These are phyloP conservation scores for Puffinus mauretanicus DNA, from an alignment of 2,113 vertebrate species.

Conservation along the genomic window DNA sequence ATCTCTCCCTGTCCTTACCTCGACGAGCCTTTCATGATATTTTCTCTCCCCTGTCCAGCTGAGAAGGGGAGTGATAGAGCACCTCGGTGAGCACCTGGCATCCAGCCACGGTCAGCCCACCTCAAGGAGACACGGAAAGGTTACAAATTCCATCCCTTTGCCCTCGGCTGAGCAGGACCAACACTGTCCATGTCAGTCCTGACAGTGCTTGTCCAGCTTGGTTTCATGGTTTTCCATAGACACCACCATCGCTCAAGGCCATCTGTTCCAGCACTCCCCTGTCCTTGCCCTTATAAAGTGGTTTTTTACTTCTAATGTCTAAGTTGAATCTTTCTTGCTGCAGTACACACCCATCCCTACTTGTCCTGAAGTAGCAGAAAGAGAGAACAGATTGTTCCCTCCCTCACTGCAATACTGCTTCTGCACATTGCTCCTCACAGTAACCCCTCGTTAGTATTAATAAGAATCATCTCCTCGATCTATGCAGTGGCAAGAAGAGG, in stretches of 20 bases:
- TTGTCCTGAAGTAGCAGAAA: neutral
- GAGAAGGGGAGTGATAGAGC: neutral
- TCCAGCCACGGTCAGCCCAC: neutral
- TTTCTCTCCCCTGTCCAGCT: neutral
- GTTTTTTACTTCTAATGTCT: neutral
- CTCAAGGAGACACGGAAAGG: neutral
- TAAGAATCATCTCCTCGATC: neutral
- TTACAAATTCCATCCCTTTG: neutral
- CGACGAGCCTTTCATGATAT: fast-evolving
- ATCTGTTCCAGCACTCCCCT: neutral
- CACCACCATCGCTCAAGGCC: neutral
- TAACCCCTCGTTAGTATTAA: neutral
- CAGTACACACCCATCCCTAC: neutral
- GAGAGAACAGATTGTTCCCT: neutral
- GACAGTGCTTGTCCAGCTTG: neutral
- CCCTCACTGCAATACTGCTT: neutral
- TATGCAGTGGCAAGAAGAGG: neutral
- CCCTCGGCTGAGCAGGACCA: neutral
- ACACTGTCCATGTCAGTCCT: neutral
- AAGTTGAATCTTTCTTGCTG: neutral
- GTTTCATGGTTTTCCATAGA: neutral
- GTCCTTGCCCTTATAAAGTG: neutral
- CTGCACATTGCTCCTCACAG: neutral
- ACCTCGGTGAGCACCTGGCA: neutral
- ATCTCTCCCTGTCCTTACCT: neutral